Evolutionary conservation across 2,113 vertebrate species (phyloP).

Genomic region (Brachyhypopomus occidentalis): DNA sequence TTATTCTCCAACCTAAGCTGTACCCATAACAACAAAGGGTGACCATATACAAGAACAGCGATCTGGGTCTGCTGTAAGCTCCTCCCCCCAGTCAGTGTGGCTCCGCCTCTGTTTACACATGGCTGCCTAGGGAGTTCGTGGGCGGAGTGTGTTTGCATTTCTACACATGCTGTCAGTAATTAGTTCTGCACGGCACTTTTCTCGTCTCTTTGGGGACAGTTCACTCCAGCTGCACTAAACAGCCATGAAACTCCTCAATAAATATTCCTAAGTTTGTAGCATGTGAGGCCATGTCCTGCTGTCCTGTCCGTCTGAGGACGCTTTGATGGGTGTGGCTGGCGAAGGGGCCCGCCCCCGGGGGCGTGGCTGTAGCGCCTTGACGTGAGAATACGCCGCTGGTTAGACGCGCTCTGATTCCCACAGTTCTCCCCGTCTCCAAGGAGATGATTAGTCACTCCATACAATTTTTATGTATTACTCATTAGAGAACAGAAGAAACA

Average conservation of each 20-base stretch:
- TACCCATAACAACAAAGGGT: not conserved
- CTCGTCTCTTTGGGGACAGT: no score
- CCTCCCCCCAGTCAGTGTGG: not conserved
- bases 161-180: slow-evolving; percentile 23
- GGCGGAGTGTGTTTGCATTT: slow-evolving; percentile 18
- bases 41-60: not conserved
- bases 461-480: no score
- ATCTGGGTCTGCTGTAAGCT: not conserved
- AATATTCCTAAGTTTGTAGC: no score
- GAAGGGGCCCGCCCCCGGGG: no score
- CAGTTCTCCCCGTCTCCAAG: not conserved
- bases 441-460: not conserved
- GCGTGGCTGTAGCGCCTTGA: no score
- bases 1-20: slow-evolving; percentile 18
- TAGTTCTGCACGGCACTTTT: no score
- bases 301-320: not conserved
- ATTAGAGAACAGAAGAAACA: no score
- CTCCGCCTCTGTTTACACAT: not conserved
- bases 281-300: no score
- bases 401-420: not conserved
- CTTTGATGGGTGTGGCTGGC: slow-evolving; percentile 45
- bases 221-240: not conserved
- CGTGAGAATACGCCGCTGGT: no score
- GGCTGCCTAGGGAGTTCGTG: slow-evolving; percentile 5
- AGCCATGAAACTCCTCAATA: not conserved